phyloP scores from a whole-genome alignment of 2,113 vertebrate species.

The Nothocercus nigrocapillus region DNA sequence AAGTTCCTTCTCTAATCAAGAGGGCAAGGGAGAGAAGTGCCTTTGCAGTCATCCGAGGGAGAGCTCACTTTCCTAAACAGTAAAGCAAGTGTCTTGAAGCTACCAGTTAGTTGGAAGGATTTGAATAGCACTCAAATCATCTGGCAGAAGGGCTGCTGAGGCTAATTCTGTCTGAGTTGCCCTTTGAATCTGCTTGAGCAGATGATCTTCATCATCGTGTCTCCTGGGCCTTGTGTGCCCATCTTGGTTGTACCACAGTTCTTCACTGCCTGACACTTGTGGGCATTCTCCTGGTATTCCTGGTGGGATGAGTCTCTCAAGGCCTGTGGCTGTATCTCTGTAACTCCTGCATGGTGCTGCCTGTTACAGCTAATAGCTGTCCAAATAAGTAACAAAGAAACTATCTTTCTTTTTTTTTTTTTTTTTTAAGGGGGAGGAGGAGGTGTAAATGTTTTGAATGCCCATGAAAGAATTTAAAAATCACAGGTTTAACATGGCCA shows the following conservation, averaged over 20 bases:
- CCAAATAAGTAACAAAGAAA: background rate
- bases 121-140: background rate
- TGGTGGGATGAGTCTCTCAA: background rate
- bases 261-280: accelerated
- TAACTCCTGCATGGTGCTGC: accelerated
- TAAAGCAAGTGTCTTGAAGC: background rate
- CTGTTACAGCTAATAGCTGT: background rate
- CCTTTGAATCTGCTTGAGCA: background rate
- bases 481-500: background rate
- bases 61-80: background rate
- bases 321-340: background rate
- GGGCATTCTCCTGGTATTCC: background rate
- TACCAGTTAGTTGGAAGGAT: background rate
- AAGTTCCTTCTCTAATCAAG: background rate
- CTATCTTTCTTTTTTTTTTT: background rate
- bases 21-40: background rate
- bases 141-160: background rate
- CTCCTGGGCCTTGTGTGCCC: background rate
- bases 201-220: background rate
- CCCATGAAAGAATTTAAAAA: background rate
- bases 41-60: background rate
- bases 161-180: background rate
- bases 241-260: background rate
- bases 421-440: background rate
- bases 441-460: background rate